Evolutionary conservation across 1,140 invertebrate species (phyloP).

Genomic region (Pseudomyrmex gracilis): DNA sequence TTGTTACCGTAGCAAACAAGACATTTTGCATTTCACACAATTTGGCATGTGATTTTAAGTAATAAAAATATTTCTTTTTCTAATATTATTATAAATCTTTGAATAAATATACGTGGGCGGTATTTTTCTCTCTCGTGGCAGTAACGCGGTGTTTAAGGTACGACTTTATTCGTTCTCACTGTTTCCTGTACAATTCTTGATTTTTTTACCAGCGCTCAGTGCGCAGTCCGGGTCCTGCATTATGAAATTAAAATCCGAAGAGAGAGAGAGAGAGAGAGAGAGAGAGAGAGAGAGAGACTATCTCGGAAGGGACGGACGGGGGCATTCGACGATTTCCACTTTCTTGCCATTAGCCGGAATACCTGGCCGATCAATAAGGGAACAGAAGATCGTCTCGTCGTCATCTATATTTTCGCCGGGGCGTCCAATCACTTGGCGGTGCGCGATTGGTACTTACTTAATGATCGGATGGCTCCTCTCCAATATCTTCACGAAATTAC

Average conservation of each 20-base stretch:
- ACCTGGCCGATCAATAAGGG: conserved; percentile 51
- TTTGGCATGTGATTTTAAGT: no score
- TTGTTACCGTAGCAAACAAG: no score
- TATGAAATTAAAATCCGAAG: conserved; percentile 71
- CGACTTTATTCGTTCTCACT: conserved; percentile 25
- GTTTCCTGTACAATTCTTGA: conserved; percentile 44
- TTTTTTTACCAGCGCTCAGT: conserved; percentile 46
- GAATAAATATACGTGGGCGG: no score
- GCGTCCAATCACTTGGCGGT: conserved; percentile 54
- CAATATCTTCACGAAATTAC: conserved; percentile 55
- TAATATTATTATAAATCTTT: no score
- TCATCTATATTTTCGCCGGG: conserved; percentile 30
- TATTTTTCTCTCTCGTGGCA: no score
- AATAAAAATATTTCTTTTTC: no score
- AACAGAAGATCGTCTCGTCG: conserved; percentile 38
- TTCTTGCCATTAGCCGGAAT: conserved; percentile 56
- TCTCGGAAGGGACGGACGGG: conserved; percentile 4
- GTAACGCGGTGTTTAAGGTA: background rate
- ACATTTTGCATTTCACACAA: no score
- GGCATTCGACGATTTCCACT: conserved; percentile 57
- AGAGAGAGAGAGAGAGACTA: no score
- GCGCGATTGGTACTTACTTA: conserved; percentile 57
- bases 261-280: background rate
- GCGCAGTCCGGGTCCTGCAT: conserved; percentile 48
- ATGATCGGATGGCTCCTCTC: conserved; percentile 44